These are phyloP conservation scores for Chelidonichthys spinosus DNA, from an alignment of 2,797 vertebrate species.

Conservation along the genomic window DNA sequence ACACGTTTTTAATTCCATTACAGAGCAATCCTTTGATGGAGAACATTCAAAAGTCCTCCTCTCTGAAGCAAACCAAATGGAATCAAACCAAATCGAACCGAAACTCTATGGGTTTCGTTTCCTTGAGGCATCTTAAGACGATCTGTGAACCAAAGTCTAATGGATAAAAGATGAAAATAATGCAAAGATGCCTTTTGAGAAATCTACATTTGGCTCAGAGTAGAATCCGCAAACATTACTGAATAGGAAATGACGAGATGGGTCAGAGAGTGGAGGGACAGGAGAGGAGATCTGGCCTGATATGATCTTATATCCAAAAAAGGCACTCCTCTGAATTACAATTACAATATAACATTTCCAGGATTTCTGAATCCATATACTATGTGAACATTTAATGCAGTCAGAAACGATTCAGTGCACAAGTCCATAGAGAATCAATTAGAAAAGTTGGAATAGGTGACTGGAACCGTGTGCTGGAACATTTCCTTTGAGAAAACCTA, in stretches of 20 bases:
- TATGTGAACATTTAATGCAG: constrained; percentile 24
- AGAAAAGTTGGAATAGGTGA: constrained; percentile 49
- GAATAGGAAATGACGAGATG: constrained; percentile 27
- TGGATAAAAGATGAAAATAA: constrained; percentile 60
- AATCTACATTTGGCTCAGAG: constrained; percentile 45
- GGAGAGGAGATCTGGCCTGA: not conserved
- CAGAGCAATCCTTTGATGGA: constrained; percentile 52
- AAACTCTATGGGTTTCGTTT: constrained; percentile 32
- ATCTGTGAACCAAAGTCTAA: constrained; percentile 47
- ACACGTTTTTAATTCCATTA: constrained; percentile 56
- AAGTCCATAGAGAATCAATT: constrained; percentile 61
- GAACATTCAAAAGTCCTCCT: constrained; percentile 44
- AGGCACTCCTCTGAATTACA: constrained; percentile 28
- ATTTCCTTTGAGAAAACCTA: constrained; percentile 24
- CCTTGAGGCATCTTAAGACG: constrained; percentile 30
- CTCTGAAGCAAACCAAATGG: constrained; percentile 50
- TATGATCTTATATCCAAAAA: constrained; percentile 15
- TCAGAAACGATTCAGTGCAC: constrained; percentile 22
- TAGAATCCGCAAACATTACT: constrained; percentile 26
- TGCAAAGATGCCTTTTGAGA: constrained; percentile 44
- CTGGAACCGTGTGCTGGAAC: constrained; percentile 35
- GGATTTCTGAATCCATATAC: not conserved
- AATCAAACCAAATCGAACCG: constrained; percentile 53
- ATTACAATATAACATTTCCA: constrained; percentile 31
- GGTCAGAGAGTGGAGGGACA: constrained; percentile 9